phyloP scores from a whole-genome alignment of 2,888 invertebrate genomes.

The Chrysomela aeneicollis region DNA sequence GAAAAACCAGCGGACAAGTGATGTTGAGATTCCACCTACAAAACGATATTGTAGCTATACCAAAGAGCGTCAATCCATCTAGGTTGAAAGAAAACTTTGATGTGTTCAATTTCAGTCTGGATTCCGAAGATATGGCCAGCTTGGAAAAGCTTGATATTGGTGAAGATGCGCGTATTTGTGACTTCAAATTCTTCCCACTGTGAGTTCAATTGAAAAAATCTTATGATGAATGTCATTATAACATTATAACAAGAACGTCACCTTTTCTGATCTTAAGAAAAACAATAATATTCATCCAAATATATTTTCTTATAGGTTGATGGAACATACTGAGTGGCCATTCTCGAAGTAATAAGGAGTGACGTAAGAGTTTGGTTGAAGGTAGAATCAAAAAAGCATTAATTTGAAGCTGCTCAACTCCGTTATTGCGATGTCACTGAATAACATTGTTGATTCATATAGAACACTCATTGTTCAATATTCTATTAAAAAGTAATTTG shows the following conservation, averaged over 20 bases:
- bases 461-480: too few relatives aligned
- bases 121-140: slow-evolving; percentile 67
- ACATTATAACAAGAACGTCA: too few relatives aligned
- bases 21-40: slow-evolving; percentile 78
- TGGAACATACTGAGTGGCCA: slow-evolving; percentile 41
- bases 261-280: too few relatives aligned
- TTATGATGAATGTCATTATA: too few relatives aligned
- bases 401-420: too few relatives aligned
- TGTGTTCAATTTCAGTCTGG: slow-evolving; percentile 75
- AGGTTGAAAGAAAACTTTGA: slow-evolving; percentile 79
- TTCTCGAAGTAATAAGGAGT: slow-evolving; percentile 16
- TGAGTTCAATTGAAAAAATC: too few relatives aligned
- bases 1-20: slow-evolving; percentile 76
- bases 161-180: slow-evolving; percentile 72
- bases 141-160: slow-evolving; percentile 68
- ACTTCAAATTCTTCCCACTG: slow-evolving; percentile 71
- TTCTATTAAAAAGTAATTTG: too few relatives aligned
- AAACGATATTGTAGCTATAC: slow-evolving; percentile 76
- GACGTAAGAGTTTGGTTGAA: too few relatives aligned
- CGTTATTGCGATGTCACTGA: too few relatives aligned
- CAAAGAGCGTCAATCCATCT: slow-evolving; percentile 78
- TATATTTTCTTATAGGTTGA: slow-evolving; percentile 35
- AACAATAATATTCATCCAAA: too few relatives aligned
- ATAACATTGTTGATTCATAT: too few relatives aligned
- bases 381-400: too few relatives aligned